Evolutionary conservation across 92 coral and sea anemone genomes (phyloP).

Genomic region (Actinernus sp.): DNA sequence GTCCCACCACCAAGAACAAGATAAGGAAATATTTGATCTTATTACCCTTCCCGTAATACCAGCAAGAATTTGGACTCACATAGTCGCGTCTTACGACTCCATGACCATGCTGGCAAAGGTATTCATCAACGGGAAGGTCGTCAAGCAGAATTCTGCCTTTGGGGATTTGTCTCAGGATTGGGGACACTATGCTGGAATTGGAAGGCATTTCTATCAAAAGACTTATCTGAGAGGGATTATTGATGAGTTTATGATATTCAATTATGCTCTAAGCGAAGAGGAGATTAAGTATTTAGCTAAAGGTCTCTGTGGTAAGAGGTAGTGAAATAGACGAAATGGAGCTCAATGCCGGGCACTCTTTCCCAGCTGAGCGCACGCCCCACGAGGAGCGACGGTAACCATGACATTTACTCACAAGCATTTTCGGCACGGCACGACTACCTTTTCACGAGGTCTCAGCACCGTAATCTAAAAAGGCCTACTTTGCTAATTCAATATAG

Average conservation of each 20-base stretch:
- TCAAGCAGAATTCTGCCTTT: conserved; percentile 85
- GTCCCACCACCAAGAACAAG: conserved; percentile 97
- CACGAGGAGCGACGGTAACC: too few species aligned
- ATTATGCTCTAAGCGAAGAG: conserved; percentile 76
- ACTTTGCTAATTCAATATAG: too few species aligned
- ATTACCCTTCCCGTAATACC: conserved; percentile 93
- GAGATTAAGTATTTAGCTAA: conserved; percentile 84
- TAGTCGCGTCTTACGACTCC: conserved; percentile 85
- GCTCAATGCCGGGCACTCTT: too few species aligned
- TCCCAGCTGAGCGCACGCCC: too few species aligned
- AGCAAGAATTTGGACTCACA: conserved; percentile 93
- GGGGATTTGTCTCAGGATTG: conserved; percentile 98
- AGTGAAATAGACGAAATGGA: too few species aligned
- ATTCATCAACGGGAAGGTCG: conserved; percentile 75
- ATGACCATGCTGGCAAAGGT: conserved; percentile 87
- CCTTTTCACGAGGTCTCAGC: too few species aligned
- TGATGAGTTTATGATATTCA: conserved; percentile 95
- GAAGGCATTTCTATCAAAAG: conserved; percentile 87
- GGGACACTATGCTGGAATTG: conserved; percentile 99
- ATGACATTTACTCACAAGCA: too few species aligned
- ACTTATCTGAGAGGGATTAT: conserved; percentile 76
- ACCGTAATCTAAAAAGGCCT: too few species aligned
- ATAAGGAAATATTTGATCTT: conserved; percentile 82
- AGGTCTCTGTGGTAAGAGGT: too few species aligned
- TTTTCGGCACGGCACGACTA: too few species aligned